Percentiles rank a stretch among this genome's conserved stretches.
Conservation (phyloP, 2,888 invertebrate genomes). For the Andrena trimmerana region DNA sequence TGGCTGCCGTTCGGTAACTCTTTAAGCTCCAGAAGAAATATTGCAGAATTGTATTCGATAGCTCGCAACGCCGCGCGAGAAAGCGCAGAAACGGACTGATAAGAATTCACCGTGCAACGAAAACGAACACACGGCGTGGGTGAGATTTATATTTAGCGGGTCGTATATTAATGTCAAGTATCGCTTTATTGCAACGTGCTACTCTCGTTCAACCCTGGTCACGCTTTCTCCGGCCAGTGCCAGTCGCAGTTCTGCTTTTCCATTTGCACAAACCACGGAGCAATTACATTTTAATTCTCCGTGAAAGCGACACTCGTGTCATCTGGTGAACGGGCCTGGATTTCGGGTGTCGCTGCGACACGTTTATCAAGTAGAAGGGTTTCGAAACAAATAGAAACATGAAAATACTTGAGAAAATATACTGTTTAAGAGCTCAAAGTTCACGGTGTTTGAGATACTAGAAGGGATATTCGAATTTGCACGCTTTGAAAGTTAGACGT, state of each 20-base stretch:
- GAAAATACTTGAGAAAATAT: not conserved
- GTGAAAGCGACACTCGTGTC: conserved; percentile 21
- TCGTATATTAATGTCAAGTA: conserved; percentile 56
- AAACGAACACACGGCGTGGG: conserved; percentile 37
- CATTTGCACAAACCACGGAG: conserved; percentile 35
- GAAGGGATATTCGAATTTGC: no score
- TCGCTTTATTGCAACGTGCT: conserved; percentile 55
- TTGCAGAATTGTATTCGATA: not conserved
- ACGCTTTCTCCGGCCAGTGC: conserved; percentile 55
- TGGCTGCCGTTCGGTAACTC: no score
- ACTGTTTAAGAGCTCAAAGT: no score
- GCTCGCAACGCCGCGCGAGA: not conserved
- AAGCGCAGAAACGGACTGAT: not conserved
- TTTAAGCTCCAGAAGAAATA: not conserved
- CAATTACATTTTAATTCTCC: conserved; percentile 32
- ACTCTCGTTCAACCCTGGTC: conserved; percentile 58
- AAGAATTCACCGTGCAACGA: conserved; percentile 28
- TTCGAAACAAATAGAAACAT: not conserved
- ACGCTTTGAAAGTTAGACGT: no score
- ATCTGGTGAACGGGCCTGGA: not conserved
- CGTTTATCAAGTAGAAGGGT: not conserved
- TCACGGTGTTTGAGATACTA: no score
- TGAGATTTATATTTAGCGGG: conserved; percentile 53
- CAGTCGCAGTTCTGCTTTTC: conserved; percentile 46
- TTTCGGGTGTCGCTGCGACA: not conserved